Evolutionary conservation across 35 echinoderm and acorn worm species (phyloP).

Genomic region (Amphiura filiformis): DNA sequence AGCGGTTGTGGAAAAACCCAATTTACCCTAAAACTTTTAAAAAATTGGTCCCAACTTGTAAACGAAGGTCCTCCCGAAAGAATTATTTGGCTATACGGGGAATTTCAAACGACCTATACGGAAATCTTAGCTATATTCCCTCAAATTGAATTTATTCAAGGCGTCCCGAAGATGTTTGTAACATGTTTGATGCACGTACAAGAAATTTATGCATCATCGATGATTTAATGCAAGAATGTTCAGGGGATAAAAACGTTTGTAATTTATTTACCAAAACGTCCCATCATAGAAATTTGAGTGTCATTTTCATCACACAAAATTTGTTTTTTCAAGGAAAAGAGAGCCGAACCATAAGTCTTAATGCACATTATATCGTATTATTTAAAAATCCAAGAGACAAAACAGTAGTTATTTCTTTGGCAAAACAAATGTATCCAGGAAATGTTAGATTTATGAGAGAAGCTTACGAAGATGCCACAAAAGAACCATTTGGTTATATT

Average conservation of each 20-base stretch:
- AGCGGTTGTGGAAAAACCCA: slow-evolving; percentile 54
- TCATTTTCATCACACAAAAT: slow-evolving; percentile 67
- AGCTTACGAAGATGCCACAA: slow-evolving; percentile 50
- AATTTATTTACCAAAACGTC: slow-evolving; percentile 56
- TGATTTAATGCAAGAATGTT: slow-evolving; percentile 58
- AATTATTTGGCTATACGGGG: slow-evolving; percentile 64
- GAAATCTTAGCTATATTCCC: slow-evolving; percentile 12
- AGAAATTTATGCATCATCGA: slow-evolving; percentile 61
- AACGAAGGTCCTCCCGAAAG: slow-evolving; percentile 26
- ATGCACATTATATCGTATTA: slow-evolving; percentile 54
- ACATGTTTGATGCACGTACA: slow-evolving; percentile 18
- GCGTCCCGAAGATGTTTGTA: slow-evolving; percentile 30
- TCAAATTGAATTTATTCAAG: slow-evolving; percentile 58
- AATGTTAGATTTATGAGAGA: slow-evolving; percentile 50
- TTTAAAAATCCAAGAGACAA: slow-evolving; percentile 77
- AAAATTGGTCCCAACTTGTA: background rate
- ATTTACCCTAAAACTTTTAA: slow-evolving; percentile 29
- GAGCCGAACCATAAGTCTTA: slow-evolving; percentile 55
- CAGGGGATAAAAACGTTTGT: background rate
- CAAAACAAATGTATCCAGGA: slow-evolving; percentile 68
- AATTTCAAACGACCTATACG: slow-evolving; percentile 37
- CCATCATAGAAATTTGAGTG: slow-evolving; percentile 55
- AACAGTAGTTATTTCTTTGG: slow-evolving; percentile 39
- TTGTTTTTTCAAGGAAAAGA: slow-evolving; percentile 58
- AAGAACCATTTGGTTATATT: slow-evolving; percentile 53